Percentiles rank a stretch among this genome's conserved stretches.
These are phyloP conservation scores for Mystacides longicornis DNA, from an alignment of 2,888 invertebrate genomes.

Conservation along the genomic window DNA sequence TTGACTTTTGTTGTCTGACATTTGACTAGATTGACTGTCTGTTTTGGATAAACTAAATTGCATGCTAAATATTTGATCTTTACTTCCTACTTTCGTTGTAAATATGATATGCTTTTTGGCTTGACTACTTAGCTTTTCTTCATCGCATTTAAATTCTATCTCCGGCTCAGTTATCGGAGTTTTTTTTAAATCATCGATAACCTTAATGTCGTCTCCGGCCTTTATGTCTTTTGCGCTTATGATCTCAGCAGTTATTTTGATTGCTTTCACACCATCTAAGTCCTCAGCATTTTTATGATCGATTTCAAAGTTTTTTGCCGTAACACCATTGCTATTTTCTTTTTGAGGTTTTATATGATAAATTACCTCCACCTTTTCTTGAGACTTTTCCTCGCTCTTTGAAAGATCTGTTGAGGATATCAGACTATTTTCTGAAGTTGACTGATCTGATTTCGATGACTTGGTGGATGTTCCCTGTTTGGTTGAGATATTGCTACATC, in stretches of 20 bases:
- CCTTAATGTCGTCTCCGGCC: constrained; percentile 5
- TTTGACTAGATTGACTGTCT: constrained; percentile 55
- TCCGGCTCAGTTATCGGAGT: constrained; percentile 13
- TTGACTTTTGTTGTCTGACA: constrained; percentile 37
- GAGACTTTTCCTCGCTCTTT: constrained; percentile 19
- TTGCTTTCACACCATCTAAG: constrained; percentile 1
- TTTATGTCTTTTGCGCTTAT: constrained; percentile 11
- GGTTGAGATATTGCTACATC: constrained; percentile 21
- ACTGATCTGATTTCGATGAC: constrained; percentile 12
- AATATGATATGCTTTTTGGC: constrained; percentile 51
- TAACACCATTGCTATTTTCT: not conserved
- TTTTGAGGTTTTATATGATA: constrained; percentile 9
- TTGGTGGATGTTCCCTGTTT: constrained; percentile 14
- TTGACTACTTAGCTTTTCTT: constrained; percentile 29
- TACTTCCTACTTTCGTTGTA: constrained; percentile 60
- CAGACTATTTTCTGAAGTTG: constrained; percentile 16
- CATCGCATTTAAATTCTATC: constrained; percentile 10
- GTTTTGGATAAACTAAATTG: constrained; percentile 59
- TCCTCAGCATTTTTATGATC: constrained; percentile 8
- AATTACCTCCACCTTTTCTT: constrained; percentile 16
- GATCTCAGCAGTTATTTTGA: constrained; percentile 2
- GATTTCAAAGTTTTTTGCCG: not conserved
- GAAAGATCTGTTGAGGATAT: constrained; percentile 19
- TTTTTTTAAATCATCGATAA: constrained; percentile 11
- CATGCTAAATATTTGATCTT: constrained; percentile 61